Conservation (phyloP, 2,888 invertebrate species). For the Lepas anatifera region DNA sequence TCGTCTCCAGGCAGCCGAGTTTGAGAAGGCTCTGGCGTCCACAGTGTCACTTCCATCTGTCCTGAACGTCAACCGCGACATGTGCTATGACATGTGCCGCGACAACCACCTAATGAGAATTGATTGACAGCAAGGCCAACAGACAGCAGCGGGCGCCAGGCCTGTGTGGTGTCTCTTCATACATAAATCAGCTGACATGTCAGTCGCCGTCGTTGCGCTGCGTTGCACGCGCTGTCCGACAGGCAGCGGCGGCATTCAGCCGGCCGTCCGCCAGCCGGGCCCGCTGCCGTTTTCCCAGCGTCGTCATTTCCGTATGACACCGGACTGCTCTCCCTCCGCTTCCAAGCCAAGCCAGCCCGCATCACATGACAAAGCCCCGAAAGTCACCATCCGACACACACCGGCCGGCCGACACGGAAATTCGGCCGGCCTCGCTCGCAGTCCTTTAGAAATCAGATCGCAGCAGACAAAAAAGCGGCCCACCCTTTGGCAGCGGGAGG, state of each 20-base stretch:
- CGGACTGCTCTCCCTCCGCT: not conserved
- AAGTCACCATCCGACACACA: constrained; percentile 9
- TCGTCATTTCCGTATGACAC: not conserved
- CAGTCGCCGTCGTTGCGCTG: not conserved
- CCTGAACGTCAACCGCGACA: no score
- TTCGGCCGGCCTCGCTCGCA: not conserved
- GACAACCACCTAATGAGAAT: no score
- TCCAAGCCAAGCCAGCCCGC: not conserved
- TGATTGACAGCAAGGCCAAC: not conserved
- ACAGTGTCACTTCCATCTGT: no score
- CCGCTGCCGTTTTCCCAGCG: not conserved
- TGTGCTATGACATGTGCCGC: no score
- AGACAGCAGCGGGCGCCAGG: not conserved
- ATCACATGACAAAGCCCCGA: constrained; percentile 6
- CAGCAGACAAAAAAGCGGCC: not conserved
- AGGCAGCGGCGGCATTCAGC: not conserved
- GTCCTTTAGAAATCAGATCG: constrained; percentile 3
- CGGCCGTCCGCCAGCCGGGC: not conserved
- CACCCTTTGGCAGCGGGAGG: constrained; percentile 2
- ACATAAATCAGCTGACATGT: not conserved
- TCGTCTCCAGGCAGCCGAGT: no score
- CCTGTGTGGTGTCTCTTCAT: not conserved
- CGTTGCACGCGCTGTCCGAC: constrained; percentile 5
- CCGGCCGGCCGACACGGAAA: not conserved
- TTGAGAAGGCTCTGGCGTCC: no score